Evolutionary conservation across 2,797 vertebrate species (phyloP).

Genomic region (Amazona finschi): DNA sequence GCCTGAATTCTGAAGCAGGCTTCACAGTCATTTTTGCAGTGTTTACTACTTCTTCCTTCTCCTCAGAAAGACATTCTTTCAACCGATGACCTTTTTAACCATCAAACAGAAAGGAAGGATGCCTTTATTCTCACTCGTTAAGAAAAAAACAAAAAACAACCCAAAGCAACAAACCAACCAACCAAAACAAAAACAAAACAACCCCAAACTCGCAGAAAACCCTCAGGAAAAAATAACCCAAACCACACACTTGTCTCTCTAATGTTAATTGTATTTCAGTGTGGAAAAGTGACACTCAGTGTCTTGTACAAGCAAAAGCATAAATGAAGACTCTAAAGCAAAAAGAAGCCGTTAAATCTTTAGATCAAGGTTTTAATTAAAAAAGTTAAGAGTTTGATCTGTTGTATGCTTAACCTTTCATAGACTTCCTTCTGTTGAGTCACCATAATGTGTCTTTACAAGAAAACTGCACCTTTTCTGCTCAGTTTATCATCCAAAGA

Average conservation of each 20-base stretch:
- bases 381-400: neutral
- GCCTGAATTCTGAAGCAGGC: neutral
- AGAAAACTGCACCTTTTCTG: conserved; percentile 16
- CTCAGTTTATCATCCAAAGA: neutral
- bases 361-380: neutral
- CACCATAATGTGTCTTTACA: neutral
- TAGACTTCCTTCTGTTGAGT: neutral
- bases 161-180: neutral
- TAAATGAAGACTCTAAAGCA: neutral
- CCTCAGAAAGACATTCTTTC: neutral
- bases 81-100: neutral
- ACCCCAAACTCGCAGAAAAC: neutral
- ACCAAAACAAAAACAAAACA: neutral
- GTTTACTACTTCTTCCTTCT: neutral
- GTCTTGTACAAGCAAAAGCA: neutral
- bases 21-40: neutral
- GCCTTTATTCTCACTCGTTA: neutral
- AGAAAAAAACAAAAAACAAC: neutral
- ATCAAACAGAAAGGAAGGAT: neutral
- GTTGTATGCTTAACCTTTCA: neutral
- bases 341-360: neutral
- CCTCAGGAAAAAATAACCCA: neutral
- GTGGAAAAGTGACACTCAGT: neutral
- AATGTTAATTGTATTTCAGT: neutral
- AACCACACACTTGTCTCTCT: neutral